Conservation (phyloP, 2,113 vertebrate genomes). For the Thalassoma bifasciatum region DNA sequence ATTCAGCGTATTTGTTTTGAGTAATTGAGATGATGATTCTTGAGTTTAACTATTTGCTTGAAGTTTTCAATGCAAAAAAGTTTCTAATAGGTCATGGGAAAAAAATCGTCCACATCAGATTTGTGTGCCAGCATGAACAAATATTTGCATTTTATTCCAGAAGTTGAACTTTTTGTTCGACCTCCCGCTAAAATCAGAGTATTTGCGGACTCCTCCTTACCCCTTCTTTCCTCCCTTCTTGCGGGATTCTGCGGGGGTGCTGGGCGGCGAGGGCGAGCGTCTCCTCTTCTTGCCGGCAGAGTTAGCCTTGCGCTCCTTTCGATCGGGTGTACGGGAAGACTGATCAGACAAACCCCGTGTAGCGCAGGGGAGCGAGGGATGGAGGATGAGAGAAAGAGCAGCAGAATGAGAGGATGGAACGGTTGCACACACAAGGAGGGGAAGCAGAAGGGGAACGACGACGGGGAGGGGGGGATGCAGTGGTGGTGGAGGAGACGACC, state of each 20-base stretch:
- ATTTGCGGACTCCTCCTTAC: slow-evolving; percentile 74
- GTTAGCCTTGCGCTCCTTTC: slow-evolving; percentile 95
- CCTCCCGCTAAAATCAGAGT: background rate
- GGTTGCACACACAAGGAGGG: slow-evolving; percentile 79
- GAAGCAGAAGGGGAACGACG: slow-evolving; percentile 46
- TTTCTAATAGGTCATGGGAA: too few species aligned
- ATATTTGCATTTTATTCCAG: too few species aligned
- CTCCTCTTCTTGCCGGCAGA: slow-evolving; percentile 92
- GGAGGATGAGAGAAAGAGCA: slow-evolving; percentile 86
- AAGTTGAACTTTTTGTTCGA: background rate
- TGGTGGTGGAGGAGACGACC: slow-evolving; percentile 64
- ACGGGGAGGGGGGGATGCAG: slow-evolving; percentile 52
- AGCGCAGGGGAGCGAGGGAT: slow-evolving; percentile 76
- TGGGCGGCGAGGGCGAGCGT: slow-evolving; percentile 94
- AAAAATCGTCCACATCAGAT: too few species aligned
- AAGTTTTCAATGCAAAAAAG: too few species aligned
- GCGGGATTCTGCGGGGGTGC: slow-evolving; percentile 90
- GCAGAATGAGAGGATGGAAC: slow-evolving; percentile 86
- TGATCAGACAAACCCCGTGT: slow-evolving; percentile 85
- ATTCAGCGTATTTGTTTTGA: too few species aligned
- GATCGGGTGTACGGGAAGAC: slow-evolving; percentile 95
- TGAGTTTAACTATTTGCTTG: too few species aligned
- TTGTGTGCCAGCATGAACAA: too few species aligned
- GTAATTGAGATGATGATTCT: too few species aligned
- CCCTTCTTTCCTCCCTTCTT: slow-evolving; percentile 97